phyloP scores from a whole-genome alignment of 1,140 invertebrate species.

The Lucilia cuprina region DNA sequence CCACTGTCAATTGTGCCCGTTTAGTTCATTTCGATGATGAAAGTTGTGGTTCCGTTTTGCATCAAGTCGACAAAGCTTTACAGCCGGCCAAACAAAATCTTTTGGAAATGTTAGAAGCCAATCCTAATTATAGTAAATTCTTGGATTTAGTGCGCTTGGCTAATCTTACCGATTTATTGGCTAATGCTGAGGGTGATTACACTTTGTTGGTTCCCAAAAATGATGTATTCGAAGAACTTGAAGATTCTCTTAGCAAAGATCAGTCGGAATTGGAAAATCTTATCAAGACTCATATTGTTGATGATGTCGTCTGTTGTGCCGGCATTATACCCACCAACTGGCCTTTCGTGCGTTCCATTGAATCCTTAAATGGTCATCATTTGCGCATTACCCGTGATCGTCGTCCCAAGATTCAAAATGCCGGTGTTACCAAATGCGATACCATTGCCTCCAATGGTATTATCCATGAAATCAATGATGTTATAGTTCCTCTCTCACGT shows the following conservation, averaged over 20 bases:
- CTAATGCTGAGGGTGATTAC: constrained; percentile 52
- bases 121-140: constrained; percentile 60
- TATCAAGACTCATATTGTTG: constrained; percentile 59
- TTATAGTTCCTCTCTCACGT: constrained; percentile 51
- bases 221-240: constrained; percentile 68
- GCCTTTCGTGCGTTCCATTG: constrained; percentile 66
- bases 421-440: constrained; percentile 68
- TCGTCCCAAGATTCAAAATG: constrained; percentile 66
- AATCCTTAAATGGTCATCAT: constrained; percentile 62
- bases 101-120: constrained; percentile 51
- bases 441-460: constrained; percentile 69
- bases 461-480: constrained; percentile 68
- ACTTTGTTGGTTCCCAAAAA: constrained; percentile 73
- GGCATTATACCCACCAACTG: constrained; percentile 66
- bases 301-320: constrained; percentile 69
- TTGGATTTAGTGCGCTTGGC: constrained; percentile 54
- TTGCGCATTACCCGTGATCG: constrained; percentile 64
- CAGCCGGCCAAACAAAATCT: constrained; percentile 64
- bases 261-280: constrained; percentile 47
- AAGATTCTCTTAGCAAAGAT: constrained; percentile 48
- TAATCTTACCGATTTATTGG: constrained; percentile 54
- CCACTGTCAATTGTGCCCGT: constrained; percentile 71
- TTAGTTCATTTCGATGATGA: constrained; percentile 68
- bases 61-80: constrained; percentile 68
- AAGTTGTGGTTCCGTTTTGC: constrained; percentile 69